Conservation (phyloP, 2,113 vertebrate genomes). For the Guaruba guarouba region DNA sequence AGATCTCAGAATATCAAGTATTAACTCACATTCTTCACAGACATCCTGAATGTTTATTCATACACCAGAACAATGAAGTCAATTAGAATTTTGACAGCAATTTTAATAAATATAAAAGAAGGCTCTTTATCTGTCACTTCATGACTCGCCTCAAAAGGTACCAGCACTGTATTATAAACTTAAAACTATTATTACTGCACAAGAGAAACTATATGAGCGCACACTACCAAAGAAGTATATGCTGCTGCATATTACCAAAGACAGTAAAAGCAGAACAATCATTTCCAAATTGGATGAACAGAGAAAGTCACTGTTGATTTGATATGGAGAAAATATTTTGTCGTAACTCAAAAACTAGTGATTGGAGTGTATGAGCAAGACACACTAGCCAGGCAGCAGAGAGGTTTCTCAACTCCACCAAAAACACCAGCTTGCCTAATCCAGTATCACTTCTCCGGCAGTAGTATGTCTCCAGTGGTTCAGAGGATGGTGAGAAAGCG, state of each 20-base stretch:
- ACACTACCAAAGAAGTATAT: background rate
- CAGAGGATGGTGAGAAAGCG: background rate
- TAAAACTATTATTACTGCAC: background rate
- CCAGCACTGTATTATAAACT: background rate
- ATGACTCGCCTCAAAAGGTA: background rate
- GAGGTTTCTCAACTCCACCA: background rate
- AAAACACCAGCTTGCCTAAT: background rate
- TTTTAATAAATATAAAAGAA: background rate
- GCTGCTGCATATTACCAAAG: background rate
- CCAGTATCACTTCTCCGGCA: background rate
- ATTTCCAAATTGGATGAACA: background rate
- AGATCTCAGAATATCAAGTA: background rate
- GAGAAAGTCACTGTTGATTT: background rate
- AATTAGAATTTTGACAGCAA: background rate
- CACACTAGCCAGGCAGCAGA: background rate
- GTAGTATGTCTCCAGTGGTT: background rate
- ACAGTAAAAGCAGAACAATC: background rate
- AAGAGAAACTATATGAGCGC: background rate
- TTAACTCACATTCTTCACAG: background rate
- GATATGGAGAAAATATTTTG: background rate
- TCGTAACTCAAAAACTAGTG: background rate
- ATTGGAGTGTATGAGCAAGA: background rate
- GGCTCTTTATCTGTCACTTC: background rate
- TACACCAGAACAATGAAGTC: background rate
- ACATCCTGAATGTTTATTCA: background rate